Evolutionary conservation across 2,888 invertebrate species (phyloP).

Genomic region (Yponomeuta plumbellus): DNA sequence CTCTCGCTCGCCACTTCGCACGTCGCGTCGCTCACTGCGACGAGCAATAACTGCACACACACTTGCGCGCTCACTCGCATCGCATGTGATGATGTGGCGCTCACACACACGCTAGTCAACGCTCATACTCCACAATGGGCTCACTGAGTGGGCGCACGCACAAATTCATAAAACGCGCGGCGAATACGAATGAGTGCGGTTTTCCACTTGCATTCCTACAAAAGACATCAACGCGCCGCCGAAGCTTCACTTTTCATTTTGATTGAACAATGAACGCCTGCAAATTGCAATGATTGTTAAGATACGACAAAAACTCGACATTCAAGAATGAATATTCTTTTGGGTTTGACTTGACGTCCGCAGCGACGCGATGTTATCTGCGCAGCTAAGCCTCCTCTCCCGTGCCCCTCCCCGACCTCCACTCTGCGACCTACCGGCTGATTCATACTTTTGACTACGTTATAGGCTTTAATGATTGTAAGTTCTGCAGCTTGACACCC

Average conservation of each 20-base stretch:
- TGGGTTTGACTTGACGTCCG: background rate
- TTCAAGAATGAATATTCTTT: background rate
- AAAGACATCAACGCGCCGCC: conserved; percentile 11
- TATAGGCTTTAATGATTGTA: background rate
- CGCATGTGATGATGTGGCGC: too few species aligned
- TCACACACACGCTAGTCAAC: background rate
- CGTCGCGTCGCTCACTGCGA: too few species aligned
- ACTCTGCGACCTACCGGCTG: background rate
- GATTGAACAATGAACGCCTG: background rate
- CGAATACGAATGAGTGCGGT: background rate
- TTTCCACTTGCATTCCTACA: conserved; percentile 2
- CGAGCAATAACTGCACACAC: background rate
- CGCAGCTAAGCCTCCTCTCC: background rate
- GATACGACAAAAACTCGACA: conserved; percentile 3
- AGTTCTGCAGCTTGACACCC: too few species aligned
- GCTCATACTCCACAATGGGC: background rate
- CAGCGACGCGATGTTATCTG: conserved; percentile 1
- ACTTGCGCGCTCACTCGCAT: too few species aligned
- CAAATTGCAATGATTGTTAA: background rate
- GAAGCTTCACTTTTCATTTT: conserved; percentile 2
- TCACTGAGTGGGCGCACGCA: background rate
- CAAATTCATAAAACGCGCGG: background rate
- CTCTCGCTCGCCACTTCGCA: background rate
- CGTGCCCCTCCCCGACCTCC: background rate
- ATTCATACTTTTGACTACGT: background rate